Conservation (phyloP, 2,113 vertebrate genomes). For the Taurulus bubalis region DNA sequence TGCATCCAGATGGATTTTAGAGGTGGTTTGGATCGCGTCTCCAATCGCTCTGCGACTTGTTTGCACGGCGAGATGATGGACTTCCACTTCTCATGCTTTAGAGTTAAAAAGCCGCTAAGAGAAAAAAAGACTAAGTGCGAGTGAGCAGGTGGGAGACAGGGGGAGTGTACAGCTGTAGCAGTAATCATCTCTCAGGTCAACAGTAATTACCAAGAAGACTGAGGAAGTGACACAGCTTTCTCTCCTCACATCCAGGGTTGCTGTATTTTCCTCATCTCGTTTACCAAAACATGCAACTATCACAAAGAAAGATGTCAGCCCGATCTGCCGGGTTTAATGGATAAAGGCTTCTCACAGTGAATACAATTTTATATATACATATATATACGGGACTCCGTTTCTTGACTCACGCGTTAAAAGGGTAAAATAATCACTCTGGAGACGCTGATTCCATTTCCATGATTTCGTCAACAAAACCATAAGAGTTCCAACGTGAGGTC, state of each 20-base stretch:
- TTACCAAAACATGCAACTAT: slow-evolving; percentile 56
- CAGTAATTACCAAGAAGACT: slow-evolving; percentile 73
- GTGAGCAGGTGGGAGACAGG: slow-evolving; percentile 27
- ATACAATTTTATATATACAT: slow-evolving; percentile 33
- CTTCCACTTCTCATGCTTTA: not conserved
- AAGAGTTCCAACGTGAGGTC: too few species aligned
- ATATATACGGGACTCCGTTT: too few species aligned
- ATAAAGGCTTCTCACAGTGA: slow-evolving; percentile 37
- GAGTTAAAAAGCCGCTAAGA: too few species aligned
- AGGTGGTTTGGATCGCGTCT: not conserved
- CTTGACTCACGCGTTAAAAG: not conserved
- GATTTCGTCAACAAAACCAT: too few species aligned
- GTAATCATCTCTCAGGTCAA: slow-evolving; percentile 78
- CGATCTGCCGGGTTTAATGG: slow-evolving; percentile 30
- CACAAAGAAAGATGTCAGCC: slow-evolving; percentile 49
- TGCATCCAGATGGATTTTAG: not conserved
- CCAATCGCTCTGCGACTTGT: not conserved
- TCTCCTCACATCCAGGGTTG: slow-evolving; percentile 23
- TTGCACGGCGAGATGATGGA: not conserved
- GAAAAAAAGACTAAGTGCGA: slow-evolving; percentile 39
- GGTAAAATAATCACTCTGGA: too few species aligned
- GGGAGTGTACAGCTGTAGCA: slow-evolving; percentile 60
- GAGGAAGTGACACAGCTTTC: slow-evolving; percentile 26
- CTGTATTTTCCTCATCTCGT: slow-evolving; percentile 51
- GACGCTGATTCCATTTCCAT: too few species aligned